These are phyloP conservation scores for Elephantulus edwardii DNA, from an alignment of 2,113 vertebrate genomes.

Conservation along the genomic window DNA sequence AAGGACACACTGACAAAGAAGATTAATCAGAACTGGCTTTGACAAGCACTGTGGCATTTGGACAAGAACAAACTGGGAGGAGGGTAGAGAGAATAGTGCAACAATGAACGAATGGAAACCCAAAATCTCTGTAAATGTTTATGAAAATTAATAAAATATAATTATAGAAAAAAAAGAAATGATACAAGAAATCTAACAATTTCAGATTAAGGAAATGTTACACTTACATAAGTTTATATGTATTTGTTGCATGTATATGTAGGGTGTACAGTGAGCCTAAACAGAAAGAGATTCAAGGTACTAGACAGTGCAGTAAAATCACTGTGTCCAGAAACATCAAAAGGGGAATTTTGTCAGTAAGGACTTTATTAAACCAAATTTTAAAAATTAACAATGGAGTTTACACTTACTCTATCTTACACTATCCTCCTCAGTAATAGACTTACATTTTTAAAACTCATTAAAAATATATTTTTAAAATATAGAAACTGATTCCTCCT, in stretches of 20 bases:
- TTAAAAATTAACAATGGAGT: not conserved
- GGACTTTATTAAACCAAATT: not conserved
- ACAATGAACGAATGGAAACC: no score
- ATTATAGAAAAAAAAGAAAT: no score
- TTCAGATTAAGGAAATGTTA: slow-evolving; percentile 13
- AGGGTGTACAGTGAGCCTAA: not conserved
- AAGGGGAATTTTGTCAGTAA: not conserved
- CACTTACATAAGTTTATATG: not conserved
- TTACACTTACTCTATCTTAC: not conserved
- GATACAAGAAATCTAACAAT: slow-evolving; percentile 37
- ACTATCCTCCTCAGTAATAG: not conserved
- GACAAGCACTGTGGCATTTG: no score
- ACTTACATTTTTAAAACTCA: slow-evolving; percentile 1
- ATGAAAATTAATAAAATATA: no score
- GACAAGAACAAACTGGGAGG: no score
- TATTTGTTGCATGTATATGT: not conserved
- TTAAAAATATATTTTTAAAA: no score
- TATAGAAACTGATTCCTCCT: not conserved
- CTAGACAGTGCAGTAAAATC: not conserved
- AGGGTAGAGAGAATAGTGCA: no score
- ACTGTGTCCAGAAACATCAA: slow-evolving; percentile 18
- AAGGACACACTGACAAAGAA: no score
- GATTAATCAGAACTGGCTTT: no score
- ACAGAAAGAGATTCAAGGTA: not conserved
- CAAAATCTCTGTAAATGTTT: no score